phyloP scores from a whole-genome alignment of 2,888 invertebrate genomes.

The Calliphora vomitoria region DNA sequence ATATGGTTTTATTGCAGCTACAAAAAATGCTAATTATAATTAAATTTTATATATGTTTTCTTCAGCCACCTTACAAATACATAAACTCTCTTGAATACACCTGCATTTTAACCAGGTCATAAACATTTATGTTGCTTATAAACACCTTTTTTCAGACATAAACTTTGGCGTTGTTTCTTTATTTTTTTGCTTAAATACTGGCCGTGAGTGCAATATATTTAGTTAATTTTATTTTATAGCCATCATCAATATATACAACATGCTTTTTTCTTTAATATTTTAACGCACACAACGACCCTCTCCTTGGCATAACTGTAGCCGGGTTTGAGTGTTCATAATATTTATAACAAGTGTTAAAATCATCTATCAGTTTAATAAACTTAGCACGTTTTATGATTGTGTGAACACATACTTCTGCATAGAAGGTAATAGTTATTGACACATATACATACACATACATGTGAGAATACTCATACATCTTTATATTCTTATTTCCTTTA shows the following conservation, averaged over 20 bases:
- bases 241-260: constrained; percentile 41
- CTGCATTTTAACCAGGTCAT: constrained; percentile 28
- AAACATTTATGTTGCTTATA: constrained; percentile 53
- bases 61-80: neutral
- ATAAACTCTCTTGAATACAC: neutral
- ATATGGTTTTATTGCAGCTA: neutral
- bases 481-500: neutral
- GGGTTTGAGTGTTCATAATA: constrained; percentile 30
- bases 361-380: constrained; percentile 70
- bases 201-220: constrained; percentile 49
- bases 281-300: neutral
- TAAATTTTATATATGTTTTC: constrained; percentile 21
- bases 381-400: constrained; percentile 71
- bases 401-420: constrained; percentile 47
- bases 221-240: constrained; percentile 68
- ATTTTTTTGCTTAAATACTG: constrained; percentile 8
- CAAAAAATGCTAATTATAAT: constrained; percentile 34
- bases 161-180: neutral
- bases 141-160: constrained; percentile 38
- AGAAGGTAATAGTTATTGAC: constrained; percentile 8
- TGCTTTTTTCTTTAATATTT: constrained; percentile 18
- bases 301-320: neutral
- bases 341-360: constrained; percentile 60
- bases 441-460: neutral
- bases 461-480: neutral